phyloP scores from a whole-genome alignment of 2,797 vertebrate species.

The Carapus acus region DNA sequence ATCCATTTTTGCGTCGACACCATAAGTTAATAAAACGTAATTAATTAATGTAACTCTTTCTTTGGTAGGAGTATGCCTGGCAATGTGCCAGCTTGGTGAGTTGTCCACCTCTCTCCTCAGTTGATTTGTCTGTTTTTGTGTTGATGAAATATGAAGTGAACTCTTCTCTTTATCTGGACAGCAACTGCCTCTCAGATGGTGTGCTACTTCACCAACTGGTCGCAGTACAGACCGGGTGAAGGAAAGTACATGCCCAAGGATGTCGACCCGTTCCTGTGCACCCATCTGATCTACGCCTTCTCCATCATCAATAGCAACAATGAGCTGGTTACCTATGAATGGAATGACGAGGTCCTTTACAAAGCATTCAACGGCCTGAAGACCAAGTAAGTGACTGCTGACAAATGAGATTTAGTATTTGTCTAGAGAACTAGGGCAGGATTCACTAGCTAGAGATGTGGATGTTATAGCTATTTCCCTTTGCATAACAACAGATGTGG shows the following conservation, averaged over 20 bases:
- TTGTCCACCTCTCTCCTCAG: not conserved
- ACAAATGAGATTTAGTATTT: no score
- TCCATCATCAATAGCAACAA: slow-evolving; percentile 64
- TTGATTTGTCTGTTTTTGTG: not conserved
- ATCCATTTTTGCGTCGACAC: not conserved
- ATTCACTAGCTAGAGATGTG: no score
- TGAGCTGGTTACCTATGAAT: slow-evolving; percentile 62
- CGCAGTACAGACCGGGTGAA: slow-evolving; percentile 66
- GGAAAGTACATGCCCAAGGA: slow-evolving; percentile 64
- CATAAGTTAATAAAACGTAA: no score
- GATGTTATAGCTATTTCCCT: no score
- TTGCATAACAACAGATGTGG: no score
- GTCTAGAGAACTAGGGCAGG: no score
- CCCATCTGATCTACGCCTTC: slow-evolving; percentile 74
- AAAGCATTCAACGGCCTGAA: slow-evolving; percentile 70
- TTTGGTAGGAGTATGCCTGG: slow-evolving; percentile 39
- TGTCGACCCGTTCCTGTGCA: slow-evolving; percentile 73
- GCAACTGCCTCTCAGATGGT: slow-evolving; percentile 65
- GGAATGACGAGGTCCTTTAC: slow-evolving; percentile 64
- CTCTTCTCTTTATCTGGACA: slow-evolving; percentile 24
- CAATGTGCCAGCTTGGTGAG: slow-evolving; percentile 64
- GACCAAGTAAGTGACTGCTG: slow-evolving; percentile 37
- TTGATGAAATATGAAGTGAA: no score
- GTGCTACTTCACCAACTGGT: slow-evolving; percentile 80
- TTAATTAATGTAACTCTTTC: slow-evolving; percentile 5